Evolutionary conservation across 35 echinoderm and acorn worm genomes (phyloP), one percentile per base, ranked within the genome.

Genomic region (Apostichopus japonicus): DNA sequence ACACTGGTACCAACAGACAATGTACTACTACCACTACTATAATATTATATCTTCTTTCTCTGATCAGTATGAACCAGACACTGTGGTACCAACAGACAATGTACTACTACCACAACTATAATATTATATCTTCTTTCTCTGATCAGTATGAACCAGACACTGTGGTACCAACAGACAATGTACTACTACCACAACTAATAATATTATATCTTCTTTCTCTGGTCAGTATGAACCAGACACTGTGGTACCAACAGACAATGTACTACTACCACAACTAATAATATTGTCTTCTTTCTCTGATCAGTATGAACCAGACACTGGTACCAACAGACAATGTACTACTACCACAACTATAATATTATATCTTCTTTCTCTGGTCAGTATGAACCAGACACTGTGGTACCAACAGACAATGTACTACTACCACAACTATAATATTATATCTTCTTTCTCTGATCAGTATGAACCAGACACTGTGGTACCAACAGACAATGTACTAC

Each of bases 301-400:
- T 23, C 54, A 87, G 86, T 87, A 87, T 57, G 24, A 57, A n/a
- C 92, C 92, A 15, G 92, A 86, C 9, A 86, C 92, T 71, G 16
- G 24, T 86, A 5, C 67, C 71, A 62, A 55, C 92, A 58, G 25
- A 58, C 15, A 79, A 86, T 65, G 24, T 51, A 11, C n/a, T n/a
- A n/a, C n/a, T n/a, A n/a, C n/a, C n/a, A n/a, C n/a, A n/a, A n/a
- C n/a, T n/a, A 44, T 44, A 44, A 44, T 44, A 44, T 44, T 44
- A n/a, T n/a, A 44, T 44, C 33, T 5, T 67, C 63, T 67, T 19
- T 67, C 63, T 19, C 63, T 4, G 14, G 11, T 23, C 54, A 87
- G 86, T 87, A 87, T 57, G 24, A 57, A n/a, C 92, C 92, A 15
- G 92, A 86, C 9, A 86, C 92, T 19, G 83, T 71, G 16, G 24